These are phyloP conservation scores for Puffinus mauretanicus DNA, from an alignment of 2,113 vertebrate genomes.

Conservation along the genomic window DNA sequence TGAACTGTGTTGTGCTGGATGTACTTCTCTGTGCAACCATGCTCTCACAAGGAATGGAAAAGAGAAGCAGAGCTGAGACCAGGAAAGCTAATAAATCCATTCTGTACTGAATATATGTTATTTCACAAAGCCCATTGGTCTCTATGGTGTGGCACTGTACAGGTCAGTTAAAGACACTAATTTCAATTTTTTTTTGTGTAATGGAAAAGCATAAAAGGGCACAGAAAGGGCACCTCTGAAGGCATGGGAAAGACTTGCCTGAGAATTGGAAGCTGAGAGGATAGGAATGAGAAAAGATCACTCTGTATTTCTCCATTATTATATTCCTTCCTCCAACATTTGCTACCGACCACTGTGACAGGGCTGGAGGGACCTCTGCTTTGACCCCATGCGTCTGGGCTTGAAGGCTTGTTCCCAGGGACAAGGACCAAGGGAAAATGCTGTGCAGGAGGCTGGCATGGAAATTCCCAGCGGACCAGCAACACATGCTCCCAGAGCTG, in stretches of 20 bases:
- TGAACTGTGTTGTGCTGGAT: background rate
- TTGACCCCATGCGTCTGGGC: fast-evolving
- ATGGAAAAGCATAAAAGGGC: background rate
- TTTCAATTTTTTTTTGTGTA: background rate
- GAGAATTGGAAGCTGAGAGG: background rate
- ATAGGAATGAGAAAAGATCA: background rate
- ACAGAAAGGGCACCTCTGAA: background rate
- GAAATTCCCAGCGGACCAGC: background rate
- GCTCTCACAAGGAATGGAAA: background rate
- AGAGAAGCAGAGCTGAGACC: background rate
- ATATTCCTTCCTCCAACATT: background rate
- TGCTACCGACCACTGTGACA: background rate
- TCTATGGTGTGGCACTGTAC: background rate
- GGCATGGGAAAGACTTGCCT: background rate
- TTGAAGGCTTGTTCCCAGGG: background rate
- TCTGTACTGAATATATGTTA: background rate
- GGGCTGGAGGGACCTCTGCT: background rate
- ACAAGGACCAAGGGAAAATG: background rate
- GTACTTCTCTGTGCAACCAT: background rate
- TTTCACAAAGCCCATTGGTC: background rate
- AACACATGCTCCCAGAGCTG: fast-evolving
- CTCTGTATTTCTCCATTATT: background rate
- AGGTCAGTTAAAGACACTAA: background rate
- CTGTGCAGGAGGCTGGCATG: background rate
- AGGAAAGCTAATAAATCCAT: background rate